Conservation (phyloP, 2,888 invertebrate species). For the Geophilus truncorum region DNA sequence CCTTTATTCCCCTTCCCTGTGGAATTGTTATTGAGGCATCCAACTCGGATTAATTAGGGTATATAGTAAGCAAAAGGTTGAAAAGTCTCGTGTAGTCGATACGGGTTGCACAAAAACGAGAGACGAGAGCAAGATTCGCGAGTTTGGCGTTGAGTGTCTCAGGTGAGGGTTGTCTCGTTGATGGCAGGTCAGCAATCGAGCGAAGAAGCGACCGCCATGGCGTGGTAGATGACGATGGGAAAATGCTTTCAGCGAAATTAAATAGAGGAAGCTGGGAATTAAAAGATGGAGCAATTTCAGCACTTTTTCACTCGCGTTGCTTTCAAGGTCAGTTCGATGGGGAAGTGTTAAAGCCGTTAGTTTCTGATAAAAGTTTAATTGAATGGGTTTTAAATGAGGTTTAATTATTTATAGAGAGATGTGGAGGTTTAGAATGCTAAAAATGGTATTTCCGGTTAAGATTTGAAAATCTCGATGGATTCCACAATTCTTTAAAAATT, state of each 20-base stretch:
- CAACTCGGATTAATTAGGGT: not conserved
- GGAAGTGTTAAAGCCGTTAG: too few relatives aligned
- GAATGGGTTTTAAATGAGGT: too few relatives aligned
- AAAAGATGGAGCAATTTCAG: slow-evolving; percentile 10
- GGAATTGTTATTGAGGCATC: not conserved
- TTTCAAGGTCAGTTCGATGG: not conserved
- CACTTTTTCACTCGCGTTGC: not conserved
- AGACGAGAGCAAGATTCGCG: not conserved
- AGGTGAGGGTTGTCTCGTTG: slow-evolving; percentile 4
- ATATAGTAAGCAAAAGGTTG: not conserved
- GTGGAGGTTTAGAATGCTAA: not conserved
- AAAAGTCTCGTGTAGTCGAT: not conserved
- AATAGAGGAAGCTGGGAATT: slow-evolving; percentile 6
- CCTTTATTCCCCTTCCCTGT: not conserved
- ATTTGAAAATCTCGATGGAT: not conserved
- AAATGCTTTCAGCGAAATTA: slow-evolving; percentile 19
- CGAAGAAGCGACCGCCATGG: not conserved
- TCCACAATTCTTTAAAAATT: too few relatives aligned
- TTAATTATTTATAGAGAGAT: too few relatives aligned
- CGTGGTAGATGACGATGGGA: not conserved
- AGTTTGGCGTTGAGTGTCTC: not conserved
- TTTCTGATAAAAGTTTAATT: too few relatives aligned
- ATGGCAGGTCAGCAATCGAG: slow-evolving; percentile 27
- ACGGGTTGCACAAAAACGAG: not conserved
- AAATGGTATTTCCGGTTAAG: not conserved